Percentiles rank a stretch among this genome's conserved stretches.
These are phyloP conservation scores for Rhimphoctona megacephalus DNA, from an alignment of 2,888 invertebrate species.

Conservation along the genomic window DNA sequence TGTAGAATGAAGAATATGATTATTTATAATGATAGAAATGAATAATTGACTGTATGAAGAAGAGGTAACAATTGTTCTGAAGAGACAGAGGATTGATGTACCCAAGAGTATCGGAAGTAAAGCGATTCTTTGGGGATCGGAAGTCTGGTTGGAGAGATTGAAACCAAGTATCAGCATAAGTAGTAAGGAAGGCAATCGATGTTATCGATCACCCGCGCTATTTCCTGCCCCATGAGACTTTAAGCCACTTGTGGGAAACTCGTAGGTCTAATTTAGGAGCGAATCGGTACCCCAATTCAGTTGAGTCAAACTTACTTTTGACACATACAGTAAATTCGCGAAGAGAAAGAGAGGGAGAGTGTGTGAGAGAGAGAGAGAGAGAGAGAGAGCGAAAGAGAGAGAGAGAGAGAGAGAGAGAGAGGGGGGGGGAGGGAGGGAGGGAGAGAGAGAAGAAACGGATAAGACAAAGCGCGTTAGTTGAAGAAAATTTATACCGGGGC, in stretches of 20 bases:
- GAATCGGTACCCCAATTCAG: slow-evolving; percentile 61
- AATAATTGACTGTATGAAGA: not conserved
- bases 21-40: not conserved
- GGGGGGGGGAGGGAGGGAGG: no score
- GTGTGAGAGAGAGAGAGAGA: not conserved
- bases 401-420: no score
- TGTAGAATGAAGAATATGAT: not conserved
- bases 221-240: slow-evolving; percentile 69
- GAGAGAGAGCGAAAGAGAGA: not conserved
- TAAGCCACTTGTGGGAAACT: slow-evolving; percentile 58
- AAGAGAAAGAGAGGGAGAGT: not conserved
- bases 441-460: not conserved
- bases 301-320: slow-evolving; percentile 58
- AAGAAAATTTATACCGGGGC: slow-evolving; percentile 76
- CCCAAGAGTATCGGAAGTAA: slow-evolving; percentile 31
- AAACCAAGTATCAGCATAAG: slow-evolving; percentile 31
- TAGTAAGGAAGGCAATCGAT: slow-evolving; percentile 56
- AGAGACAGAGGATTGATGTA: slow-evolving; percentile 9
- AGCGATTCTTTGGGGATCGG: slow-evolving; percentile 15
- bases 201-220: slow-evolving; percentile 68
- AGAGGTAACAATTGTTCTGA: not conserved
- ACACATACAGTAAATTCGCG: slow-evolving; percentile 33
- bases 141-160: slow-evolving; percentile 11
- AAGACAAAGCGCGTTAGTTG: slow-evolving; percentile 69
- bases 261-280: slow-evolving; percentile 70